These are phyloP conservation scores for Hypocryptadius cinnamomeus DNA, from an alignment of 2,113 vertebrate genomes.

Conservation along the genomic window DNA sequence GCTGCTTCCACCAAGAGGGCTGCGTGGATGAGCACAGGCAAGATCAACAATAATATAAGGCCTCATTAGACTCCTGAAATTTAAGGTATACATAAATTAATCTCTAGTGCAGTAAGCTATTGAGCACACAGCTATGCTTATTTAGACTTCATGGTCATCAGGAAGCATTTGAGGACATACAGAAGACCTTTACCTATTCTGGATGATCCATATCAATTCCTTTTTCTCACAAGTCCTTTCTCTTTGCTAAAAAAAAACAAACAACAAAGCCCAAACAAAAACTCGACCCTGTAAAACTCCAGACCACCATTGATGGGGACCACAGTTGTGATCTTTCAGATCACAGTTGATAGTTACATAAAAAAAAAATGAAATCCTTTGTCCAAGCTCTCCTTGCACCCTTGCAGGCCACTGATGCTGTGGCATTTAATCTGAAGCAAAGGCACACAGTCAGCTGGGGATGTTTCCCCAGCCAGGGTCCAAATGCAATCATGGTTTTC, in stretches of 20 bases:
- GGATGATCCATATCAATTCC: background rate
- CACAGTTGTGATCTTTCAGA: background rate
- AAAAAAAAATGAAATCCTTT: background rate
- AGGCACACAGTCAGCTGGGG: background rate
- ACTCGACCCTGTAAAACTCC: background rate
- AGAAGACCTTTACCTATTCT: background rate
- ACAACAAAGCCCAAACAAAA: background rate
- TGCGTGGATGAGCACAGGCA: background rate
- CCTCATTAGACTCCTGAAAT: background rate
- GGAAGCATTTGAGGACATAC: background rate
- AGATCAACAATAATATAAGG: background rate
- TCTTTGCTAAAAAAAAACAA: background rate
- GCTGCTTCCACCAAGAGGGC: background rate
- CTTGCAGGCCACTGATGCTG: background rate
- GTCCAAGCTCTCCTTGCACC: background rate
- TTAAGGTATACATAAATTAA: background rate
- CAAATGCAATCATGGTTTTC: constrained; percentile 41
- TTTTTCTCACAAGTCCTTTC: background rate
- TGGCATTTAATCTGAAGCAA: constrained; percentile 23
- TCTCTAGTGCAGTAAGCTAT: background rate
- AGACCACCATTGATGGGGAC: accelerated
- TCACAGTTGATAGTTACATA: background rate
- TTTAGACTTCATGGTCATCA: background rate
- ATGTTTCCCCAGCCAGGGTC: constrained; percentile 4
- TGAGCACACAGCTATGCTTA: background rate